Evolutionary conservation across 1,140 invertebrate species (phyloP).

Genomic region (Aphaenogaster ashmeadi): DNA sequence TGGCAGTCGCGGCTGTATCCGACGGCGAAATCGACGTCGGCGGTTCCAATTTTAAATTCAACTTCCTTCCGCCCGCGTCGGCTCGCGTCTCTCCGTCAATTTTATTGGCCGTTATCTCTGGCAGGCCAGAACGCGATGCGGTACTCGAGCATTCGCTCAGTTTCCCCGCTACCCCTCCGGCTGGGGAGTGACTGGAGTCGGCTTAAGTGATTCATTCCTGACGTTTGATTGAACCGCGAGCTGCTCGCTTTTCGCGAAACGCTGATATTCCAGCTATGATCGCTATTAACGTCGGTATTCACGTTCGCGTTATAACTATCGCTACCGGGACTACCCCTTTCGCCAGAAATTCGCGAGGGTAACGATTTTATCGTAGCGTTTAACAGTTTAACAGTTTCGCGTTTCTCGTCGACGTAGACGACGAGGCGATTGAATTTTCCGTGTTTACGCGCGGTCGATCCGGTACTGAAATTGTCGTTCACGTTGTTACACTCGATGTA

Average conservation of each 20-base stretch:
- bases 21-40: constrained; percentile 2
- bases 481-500: not conserved
- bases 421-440: constrained; percentile 16
- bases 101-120: constrained; percentile 24
- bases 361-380: constrained; percentile 17
- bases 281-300: constrained; percentile 30
- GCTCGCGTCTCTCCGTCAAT: not conserved
- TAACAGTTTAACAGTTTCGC: not conserved
- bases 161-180: not conserved
- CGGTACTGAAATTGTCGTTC: not conserved
- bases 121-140: not conserved
- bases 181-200: not conserved
- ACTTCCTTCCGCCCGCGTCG: not conserved
- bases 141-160: not conserved
- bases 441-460: constrained; percentile 28
- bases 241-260: constrained; percentile 9
- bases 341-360: not conserved
- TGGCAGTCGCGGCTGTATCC: not conserved
- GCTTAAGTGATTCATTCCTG: constrained; percentile 27
- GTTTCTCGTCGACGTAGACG: not conserved
- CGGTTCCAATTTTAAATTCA: constrained; percentile 38
- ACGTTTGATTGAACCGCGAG: constrained; percentile 13
- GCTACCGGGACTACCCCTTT: not conserved
- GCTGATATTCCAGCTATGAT: constrained; percentile 2
- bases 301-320: not conserved